Evolutionary conservation across 2,888 invertebrate species (phyloP), one percentile per base, ranked within the genome.

Genomic region (Lamellibrachia satsuma): DNA sequence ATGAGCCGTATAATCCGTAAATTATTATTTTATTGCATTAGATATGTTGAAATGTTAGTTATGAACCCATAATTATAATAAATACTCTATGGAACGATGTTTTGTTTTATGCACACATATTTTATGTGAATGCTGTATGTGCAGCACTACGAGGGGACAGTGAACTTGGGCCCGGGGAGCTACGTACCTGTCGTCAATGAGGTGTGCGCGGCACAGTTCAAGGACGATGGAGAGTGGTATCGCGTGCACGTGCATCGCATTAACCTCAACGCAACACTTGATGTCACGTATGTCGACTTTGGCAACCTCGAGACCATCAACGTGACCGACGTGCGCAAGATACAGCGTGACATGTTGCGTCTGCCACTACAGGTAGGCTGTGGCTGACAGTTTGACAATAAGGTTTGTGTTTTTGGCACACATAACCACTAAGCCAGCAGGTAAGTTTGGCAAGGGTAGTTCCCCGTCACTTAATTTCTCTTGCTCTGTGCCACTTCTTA

Each of bases 271-370:
- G 92, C 90, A 4, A 39, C 90, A n/a, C 39, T 90, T 2, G 90
- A 27, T 52, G 90, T 92, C 52, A 90, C 90, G 39, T 92, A 52
- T 39, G 90, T 92, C 90, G 92, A 92, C 92, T 92, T 52, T 51
- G 92, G 92, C 75, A 92, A 92, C 51, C n/a, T 11, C 51, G 90
- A 51, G 15, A 52, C 90, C 90, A 15, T 90, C 52, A 39, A 8
- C n/a, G 52, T 39, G 15, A 55, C 90, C 15, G 27, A 52, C 8
- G 90, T 92, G 39, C 90, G 90, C n/a, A 7, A n/a, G 3, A 52
- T 92, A 22, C 52, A 52, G 52, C 90, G 6, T 15, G 52, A 27
- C 27, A 52, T 92, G 27, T 52, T 27, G 90, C n/a, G n/a, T 15
- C 52, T 90, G 15, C 92, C 92, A 7, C 27, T 52, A 55, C 92